These are phyloP conservation scores for Eupeodes latifasciatus DNA, from an alignment of 2,888 invertebrate species.

Conservation along the genomic window DNA sequence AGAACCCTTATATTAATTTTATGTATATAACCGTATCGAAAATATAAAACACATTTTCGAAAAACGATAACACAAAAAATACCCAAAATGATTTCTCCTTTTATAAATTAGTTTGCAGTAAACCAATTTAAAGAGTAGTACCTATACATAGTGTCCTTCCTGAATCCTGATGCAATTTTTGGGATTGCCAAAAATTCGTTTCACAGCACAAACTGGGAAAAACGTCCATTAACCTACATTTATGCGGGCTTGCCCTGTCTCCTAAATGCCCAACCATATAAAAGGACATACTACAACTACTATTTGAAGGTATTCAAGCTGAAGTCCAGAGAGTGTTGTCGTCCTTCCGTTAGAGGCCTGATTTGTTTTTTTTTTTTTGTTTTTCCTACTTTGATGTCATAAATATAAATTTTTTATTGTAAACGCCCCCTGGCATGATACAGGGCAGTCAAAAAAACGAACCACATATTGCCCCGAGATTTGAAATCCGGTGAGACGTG, in stretches of 20 bases:
- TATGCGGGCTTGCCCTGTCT: background rate
- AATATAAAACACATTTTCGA: constrained; percentile 3
- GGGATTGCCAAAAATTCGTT: constrained; percentile 30
- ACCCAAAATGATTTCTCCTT: constrained; percentile 30
- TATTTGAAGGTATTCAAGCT: background rate
- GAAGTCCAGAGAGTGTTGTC: background rate
- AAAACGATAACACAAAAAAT: background rate
- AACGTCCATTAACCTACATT: constrained; percentile 31
- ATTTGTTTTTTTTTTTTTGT: background rate
- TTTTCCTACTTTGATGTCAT: constrained; percentile 15
- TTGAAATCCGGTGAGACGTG: constrained; percentile 26
- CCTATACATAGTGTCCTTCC: background rate
- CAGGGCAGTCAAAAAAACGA: background rate
- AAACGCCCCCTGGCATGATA: constrained; percentile 29
- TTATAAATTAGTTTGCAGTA: constrained; percentile 49
- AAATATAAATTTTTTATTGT: constrained; percentile 37
- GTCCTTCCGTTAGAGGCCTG: constrained; percentile 31
- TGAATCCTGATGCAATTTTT: constrained; percentile 11
- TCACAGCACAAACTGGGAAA: background rate
- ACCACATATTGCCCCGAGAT: constrained; percentile 34
- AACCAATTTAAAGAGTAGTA: constrained; percentile 10
- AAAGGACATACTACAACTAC: background rate
- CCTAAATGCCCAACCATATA: background rate
- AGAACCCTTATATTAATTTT: background rate
- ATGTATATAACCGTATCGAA: background rate